Conservation (phyloP, 2,113 vertebrate genomes). For the Microtus oregoni region DNA sequence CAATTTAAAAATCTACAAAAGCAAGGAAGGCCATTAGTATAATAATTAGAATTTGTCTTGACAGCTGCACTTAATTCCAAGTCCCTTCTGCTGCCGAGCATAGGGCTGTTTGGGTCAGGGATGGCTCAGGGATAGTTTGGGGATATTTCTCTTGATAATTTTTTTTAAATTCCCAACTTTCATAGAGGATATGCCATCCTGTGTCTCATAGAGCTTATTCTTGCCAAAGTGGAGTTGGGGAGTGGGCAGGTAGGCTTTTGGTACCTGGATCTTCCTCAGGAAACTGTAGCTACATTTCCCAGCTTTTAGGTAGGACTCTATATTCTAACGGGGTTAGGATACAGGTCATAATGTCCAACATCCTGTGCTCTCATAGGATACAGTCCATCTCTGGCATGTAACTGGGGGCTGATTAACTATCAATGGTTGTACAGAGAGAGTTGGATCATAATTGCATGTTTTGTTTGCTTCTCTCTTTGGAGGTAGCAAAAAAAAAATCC, state of each 20-base stretch:
- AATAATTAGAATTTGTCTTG: not conserved
- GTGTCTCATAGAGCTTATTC: conserved; percentile 3
- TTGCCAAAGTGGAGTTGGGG: not conserved
- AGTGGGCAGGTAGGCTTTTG: too few relatives aligned
- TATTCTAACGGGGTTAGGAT: not conserved
- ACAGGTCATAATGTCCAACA: not conserved
- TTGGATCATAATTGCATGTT: not conserved
- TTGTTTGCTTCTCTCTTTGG: conserved; percentile 67
- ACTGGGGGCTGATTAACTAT: conserved; percentile 35
- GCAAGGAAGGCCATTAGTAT: not conserved
- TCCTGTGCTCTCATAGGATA: not conserved
- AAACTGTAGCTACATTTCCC: not conserved
- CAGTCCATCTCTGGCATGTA: not conserved
- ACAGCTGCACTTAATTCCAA: not conserved
- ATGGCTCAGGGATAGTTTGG: not conserved
- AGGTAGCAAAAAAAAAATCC: conserved; percentile 58
- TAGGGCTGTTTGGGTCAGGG: not conserved
- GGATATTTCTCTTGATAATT: not conserved
- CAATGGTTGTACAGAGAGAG: not conserved
- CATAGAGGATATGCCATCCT: not conserved
- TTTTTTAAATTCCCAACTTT: not conserved
- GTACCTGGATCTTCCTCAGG: not conserved
- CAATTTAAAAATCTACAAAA: conserved; percentile 32
- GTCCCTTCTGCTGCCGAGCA: not conserved
- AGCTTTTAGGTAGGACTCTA: conserved; percentile 35